These are phyloP conservation scores for Automeris io DNA, from an alignment of 2,888 invertebrate species.

Conservation along the genomic window DNA sequence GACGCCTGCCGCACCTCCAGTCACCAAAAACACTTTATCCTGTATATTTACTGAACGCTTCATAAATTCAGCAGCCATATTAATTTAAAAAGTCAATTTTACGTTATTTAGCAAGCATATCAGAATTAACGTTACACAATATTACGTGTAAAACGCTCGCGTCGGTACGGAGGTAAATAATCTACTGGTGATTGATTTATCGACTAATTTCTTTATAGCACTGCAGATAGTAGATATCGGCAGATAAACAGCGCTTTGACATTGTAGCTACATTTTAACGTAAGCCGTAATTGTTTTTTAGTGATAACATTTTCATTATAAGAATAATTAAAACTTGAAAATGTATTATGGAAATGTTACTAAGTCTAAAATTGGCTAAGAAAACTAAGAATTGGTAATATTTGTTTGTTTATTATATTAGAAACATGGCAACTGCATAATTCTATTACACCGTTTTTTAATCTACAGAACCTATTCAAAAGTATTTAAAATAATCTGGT, in stretches of 20 bases:
- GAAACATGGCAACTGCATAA: too few species aligned
- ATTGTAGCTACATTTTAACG: neutral
- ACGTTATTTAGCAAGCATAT: too few species aligned
- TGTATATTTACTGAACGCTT: conserved; percentile 30
- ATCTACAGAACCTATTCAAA: too few species aligned
- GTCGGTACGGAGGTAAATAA: neutral
- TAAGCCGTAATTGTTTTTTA: neutral
- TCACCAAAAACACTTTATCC: conserved; percentile 59
- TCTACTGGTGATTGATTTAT: conserved; percentile 1
- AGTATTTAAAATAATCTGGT: too few species aligned
- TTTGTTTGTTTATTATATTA: too few species aligned
- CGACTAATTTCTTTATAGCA: neutral
- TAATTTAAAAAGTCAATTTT: conserved; percentile 7
- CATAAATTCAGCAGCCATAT: conserved; percentile 24
- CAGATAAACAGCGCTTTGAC: neutral
- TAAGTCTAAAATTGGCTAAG: too few species aligned
- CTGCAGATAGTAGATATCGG: conserved; percentile 1
- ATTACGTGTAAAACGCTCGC: neutral
- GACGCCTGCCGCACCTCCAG: conserved; percentile 59
- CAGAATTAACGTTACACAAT: too few species aligned
- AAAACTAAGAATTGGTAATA: too few species aligned
- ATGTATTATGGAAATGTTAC: too few species aligned
- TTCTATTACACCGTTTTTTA: too few species aligned
- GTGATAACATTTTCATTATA: neutral
- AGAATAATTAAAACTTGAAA: too few species aligned